Base-by-base conservation (phyloP, 35 echinoderm and acorn worm genomes). In the Hemicentrotus pulcherrimus region DNA sequence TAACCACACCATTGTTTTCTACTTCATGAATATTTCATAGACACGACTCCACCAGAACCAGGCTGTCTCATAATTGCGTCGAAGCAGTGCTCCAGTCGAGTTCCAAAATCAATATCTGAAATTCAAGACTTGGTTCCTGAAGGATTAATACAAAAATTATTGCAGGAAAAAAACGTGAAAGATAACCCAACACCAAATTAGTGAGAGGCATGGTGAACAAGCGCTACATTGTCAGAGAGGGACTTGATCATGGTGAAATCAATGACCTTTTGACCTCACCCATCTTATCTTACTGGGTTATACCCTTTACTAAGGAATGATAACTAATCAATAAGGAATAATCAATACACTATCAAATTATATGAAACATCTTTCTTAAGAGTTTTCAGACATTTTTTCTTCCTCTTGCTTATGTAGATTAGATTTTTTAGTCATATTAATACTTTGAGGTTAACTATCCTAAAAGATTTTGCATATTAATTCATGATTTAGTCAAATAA, bases 21-120 rank as follows among this genome's bases (percentile, higher is more conserved):
- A 24, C 46, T 24, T 90, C 88, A 90, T 90, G 88, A 90, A 90
- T 90, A 90, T 90, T 90, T 90, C 88, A 90, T 90, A 32, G 16
- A 12, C 88, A 90, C 88, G 88, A 90, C 88, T 90, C 88, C 88
- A 90, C 88, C 88, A 90, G 88, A 28, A 78, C 88, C 32, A 28
- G 88, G 32, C 88, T 45, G 88, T 90, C 88, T 90, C 46, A 45
- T 90, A 90, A 90, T 90, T 90, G 88, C 88, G 46, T 90, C 88
- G 46, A 47, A 90, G 88, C 88, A 90, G 88, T 90, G 88, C 88
- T 45, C 88, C 88, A 90, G 32, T 45, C 88, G 46, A 45, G 46
- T 47, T 47, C 88, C 88, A 90, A 47, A 90, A 90, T 90, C 88
- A 90, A 90, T 90, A 90, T 46, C 46, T 90, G 88, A 90, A 90